Base-by-base conservation (phyloP, 2,888 invertebrate species). In the Hirtodrosophila histrioides region DNA sequence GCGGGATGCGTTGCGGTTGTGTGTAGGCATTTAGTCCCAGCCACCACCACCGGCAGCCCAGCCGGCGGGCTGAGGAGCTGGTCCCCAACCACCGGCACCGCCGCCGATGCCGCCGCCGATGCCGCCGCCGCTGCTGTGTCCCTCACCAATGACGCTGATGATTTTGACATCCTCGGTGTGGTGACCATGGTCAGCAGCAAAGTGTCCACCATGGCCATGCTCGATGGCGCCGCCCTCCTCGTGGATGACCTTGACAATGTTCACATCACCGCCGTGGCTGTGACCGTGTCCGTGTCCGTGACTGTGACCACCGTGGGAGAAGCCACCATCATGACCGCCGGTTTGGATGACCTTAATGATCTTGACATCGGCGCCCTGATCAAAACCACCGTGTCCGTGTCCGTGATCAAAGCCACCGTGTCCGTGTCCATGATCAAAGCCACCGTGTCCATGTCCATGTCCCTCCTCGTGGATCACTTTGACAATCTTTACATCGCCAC, bases 171-270 rank as follows among this genome's bases (percentile, higher is more conserved):
- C 62, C 17, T 75, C 48, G 2, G 46, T 12, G 0, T 71, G 71
- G 35, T 66, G 66, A 2, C 72, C 67, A 8, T 66, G 65, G 27
- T 55, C 70, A 11, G 50, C 60, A 5, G 35, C 12, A 35, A 33
- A 33, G 35, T 46, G 44, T 44, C 53, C 46, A 31, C 43, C 31
- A 31, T 31, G 31, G 7, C 66, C 50, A 36, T 62, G 60, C 5
- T 62, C 68, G 4, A 27, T 9, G n/a, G 48, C 44, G 46, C 58
- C 73, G 40, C 67, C 75, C 5, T 24, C 50, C 6, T 76, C 76
- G 27, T 76, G 75, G 7, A 82, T 60, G 3, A 82, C 69, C 35
- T 80, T 76, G 17, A 82, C 33, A 27, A 82, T 61, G 46, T 82
- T 82, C 4, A 80, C 73, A n/a, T 62, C 74, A 35, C 70, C 76